Base-by-base conservation (phyloP, 2,113 vertebrate species). In the Salminus brasiliensis region DNA sequence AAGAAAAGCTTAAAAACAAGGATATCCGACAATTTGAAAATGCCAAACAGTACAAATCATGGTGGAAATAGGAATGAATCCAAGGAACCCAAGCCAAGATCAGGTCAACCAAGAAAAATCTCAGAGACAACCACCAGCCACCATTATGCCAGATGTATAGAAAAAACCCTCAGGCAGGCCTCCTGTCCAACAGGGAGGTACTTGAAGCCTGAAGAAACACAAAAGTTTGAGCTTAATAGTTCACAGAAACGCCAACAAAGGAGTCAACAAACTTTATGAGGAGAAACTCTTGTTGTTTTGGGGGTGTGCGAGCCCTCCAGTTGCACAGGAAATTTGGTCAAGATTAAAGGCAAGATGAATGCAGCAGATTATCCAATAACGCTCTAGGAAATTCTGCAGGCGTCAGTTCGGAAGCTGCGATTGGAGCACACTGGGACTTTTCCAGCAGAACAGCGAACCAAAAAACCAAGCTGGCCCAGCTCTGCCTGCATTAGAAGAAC, bases 271-370 rank as follows among this genome's bases (percentile, higher is more conserved):
- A 15, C 13, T 4, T 13, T 13, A 47, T 60, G 57, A 32, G 52
- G 13, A 18, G 29, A 62, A 62, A 67, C 25, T 21, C 18, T 36
- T 45, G 53, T 11, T 7, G 11, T 45, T 68, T 32, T 21, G 41
- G 1, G 43, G 47, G 29, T 23, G 52, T 34, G 52, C 9, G 43
- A 34, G 59, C 18, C 1, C 29, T 76, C 62, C 30, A 39, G 43
- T 18, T 7, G 34, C 4, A 47, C 25, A 76, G 30, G 45, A 66
- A 66, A 66, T 76, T 66, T 49, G 12, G 47, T 75, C 29, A 53
- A 39, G 8, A 66, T 62, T 49, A 10, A 52, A 52, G 47, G n/a
- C 21, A 36, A 66, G 45, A 52, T 25, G 13, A 39, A 29, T 23
- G 47, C 29, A 49, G 41, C 55, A 29, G 55, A 12, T 27, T 59